Percentiles rank a stretch among this genome's conserved stretches.
These are phyloP conservation scores for Caerostris extrusa DNA, from an alignment of 1,140 invertebrate genomes.

Conservation along the genomic window DNA sequence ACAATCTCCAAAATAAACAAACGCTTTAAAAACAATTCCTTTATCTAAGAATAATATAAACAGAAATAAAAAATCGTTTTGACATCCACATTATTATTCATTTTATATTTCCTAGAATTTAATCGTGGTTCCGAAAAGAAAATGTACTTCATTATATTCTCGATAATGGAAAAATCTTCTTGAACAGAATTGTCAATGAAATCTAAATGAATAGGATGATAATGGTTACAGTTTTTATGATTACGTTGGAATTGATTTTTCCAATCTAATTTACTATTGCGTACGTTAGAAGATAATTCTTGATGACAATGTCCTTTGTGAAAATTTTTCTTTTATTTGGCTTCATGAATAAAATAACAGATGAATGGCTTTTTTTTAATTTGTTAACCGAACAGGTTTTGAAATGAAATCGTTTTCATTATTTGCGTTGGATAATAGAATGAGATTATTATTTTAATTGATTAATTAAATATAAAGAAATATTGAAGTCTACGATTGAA, in stretches of 20 bases:
- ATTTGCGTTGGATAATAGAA: too few relatives aligned
- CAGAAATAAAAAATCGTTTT: too few relatives aligned
- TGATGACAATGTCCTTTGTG: neutral
- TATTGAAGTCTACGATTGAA: too few relatives aligned
- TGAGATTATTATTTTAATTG: too few relatives aligned
- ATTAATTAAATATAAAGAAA: too few relatives aligned
- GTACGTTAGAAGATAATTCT: neutral
- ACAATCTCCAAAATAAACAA: too few relatives aligned
- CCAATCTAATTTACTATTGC: neutral
- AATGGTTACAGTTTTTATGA: neutral
- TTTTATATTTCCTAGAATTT: neutral
- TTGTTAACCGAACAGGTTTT: too few relatives aligned
- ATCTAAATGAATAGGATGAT: neutral
- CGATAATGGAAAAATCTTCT: neutral
- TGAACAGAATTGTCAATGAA: neutral
- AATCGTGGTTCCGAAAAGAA: neutral
- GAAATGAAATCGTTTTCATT: too few relatives aligned
- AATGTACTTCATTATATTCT: neutral
- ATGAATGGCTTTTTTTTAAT: neutral
- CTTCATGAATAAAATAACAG: neutral
- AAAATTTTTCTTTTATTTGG: neutral
- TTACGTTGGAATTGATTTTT: slow-evolving; percentile 1
- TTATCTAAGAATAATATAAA: too few relatives aligned
- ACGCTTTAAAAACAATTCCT: too few relatives aligned
- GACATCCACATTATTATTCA: too few relatives aligned